phyloP scores from a whole-genome alignment of 2,888 invertebrate genomes.

The Romanomermis culicivorax region DNA sequence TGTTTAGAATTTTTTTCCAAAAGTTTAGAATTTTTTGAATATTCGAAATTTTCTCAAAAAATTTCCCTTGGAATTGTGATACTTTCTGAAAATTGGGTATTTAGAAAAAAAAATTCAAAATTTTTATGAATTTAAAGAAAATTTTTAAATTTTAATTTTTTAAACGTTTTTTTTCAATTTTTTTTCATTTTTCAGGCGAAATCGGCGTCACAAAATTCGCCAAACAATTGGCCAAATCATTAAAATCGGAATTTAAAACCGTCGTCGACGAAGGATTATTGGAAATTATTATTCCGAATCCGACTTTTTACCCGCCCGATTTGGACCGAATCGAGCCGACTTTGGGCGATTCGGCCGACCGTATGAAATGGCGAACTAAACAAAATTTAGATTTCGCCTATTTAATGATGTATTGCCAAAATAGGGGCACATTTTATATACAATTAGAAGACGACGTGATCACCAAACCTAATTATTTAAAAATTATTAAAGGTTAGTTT shows the following conservation, averaged over 20 bases:
- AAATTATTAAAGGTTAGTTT: background rate
- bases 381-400: conserved; percentile 34
- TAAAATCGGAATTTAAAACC: conserved; percentile 20
- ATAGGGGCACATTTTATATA: conserved; percentile 29
- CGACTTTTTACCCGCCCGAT: conserved; percentile 31
- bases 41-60: too few species aligned
- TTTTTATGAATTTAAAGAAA: too few species aligned
- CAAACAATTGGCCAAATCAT: background rate
- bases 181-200: background rate
- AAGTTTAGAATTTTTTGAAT: too few species aligned
- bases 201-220: conserved; percentile 4
- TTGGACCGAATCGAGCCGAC: conserved; percentile 28
- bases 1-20: too few species aligned
- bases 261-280: conserved; percentile 27
- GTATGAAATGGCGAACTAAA: conserved; percentile 34
- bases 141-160: too few species aligned
- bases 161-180: too few species aligned
- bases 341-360: conserved; percentile 30
- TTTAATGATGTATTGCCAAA: conserved; percentile 32
- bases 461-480: conserved; percentile 30
- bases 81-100: background rate
- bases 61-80: too few species aligned
- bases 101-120: too few species aligned
- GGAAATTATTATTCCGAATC: conserved; percentile 29
- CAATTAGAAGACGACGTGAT: conserved; percentile 34